These are phyloP conservation scores for Archips crataeganus DNA, from an alignment of 2,888 invertebrate species.

Conservation along the genomic window DNA sequence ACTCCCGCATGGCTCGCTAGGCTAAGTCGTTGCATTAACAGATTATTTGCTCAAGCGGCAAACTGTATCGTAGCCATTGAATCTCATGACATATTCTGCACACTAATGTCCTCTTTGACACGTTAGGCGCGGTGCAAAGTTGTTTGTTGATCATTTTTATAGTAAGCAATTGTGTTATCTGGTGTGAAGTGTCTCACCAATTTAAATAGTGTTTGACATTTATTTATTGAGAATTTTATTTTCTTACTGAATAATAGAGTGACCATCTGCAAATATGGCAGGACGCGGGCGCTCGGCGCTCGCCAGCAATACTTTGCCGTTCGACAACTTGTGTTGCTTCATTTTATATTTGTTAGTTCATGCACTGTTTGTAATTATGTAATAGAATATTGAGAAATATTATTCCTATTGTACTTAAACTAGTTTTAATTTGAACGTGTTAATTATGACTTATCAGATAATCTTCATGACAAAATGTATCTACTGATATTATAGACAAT, in stretches of 20 bases:
- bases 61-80: constrained; percentile 76
- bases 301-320: constrained; percentile 58
- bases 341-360: constrained; percentile 53
- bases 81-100: constrained; percentile 82
- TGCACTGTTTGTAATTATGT: constrained; percentile 32
- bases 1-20: constrained; percentile 77
- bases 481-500: constrained; percentile 51
- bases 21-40: constrained; percentile 66
- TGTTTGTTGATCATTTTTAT: constrained; percentile 85
- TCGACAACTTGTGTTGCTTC: constrained; percentile 54
- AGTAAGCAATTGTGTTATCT: constrained; percentile 84
- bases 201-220: constrained; percentile 83
- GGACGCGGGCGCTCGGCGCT: constrained; percentile 62
- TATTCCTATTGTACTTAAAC: constrained; percentile 65
- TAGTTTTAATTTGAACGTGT: constrained; percentile 40
- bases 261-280: constrained; percentile 86
- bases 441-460: constrained; percentile 34
- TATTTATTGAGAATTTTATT: constrained; percentile 86
- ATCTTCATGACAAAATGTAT: constrained; percentile 62
- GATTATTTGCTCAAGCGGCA: constrained; percentile 85
- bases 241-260: constrained; percentile 80
- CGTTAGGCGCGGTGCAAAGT: constrained; percentile 79
- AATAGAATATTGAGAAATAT: constrained; percentile 41
- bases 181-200: constrained; percentile 81
- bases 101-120: constrained; percentile 70